phyloP scores from a whole-genome alignment of 2,113 vertebrate genomes.

The Cephalopholis sonnerati region DNA sequence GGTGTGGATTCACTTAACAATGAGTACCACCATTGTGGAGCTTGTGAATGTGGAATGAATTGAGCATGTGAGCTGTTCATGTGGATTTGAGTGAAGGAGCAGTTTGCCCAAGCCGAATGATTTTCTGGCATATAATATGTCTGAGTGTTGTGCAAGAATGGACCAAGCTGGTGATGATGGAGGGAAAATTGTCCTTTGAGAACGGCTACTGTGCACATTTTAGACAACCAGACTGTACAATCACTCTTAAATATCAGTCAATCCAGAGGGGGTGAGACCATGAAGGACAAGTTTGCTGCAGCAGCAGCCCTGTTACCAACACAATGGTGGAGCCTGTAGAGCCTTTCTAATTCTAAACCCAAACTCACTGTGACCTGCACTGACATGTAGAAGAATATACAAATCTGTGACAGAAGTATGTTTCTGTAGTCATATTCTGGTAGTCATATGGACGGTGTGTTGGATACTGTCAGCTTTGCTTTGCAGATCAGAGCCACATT shows the following conservation, averaged over 20 bases:
- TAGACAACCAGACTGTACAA: constrained; percentile 13
- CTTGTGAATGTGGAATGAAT: not conserved
- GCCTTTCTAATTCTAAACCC: not conserved
- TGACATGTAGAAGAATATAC: not conserved
- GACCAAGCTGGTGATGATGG: constrained; percentile 2
- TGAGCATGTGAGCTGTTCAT: not conserved
- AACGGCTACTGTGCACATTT: not conserved
- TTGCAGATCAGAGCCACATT: constrained; percentile 23
- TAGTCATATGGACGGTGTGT: not conserved
- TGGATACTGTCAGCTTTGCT: constrained; percentile 16
- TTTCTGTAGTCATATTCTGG: not conserved
- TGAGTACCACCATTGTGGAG: not conserved
- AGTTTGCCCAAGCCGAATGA: not conserved
- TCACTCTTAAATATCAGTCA: constrained; percentile 2
- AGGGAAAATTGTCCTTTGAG: constrained; percentile 7
- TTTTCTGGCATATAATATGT: constrained; percentile 12
- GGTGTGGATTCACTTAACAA: not conserved
- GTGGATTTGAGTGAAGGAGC: not conserved
- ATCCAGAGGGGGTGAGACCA: not conserved
- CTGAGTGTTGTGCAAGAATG: not conserved
- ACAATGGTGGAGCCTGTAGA: not conserved
- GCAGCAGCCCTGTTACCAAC: not conserved
- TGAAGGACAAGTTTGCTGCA: not conserved
- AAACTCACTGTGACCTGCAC: not conserved
- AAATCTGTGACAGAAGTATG: not conserved